Percentiles rank a stretch among this genome's conserved stretches.
Conservation (phyloP, 2,797 vertebrate species). For the Triplophysa bombifrons region DNA sequence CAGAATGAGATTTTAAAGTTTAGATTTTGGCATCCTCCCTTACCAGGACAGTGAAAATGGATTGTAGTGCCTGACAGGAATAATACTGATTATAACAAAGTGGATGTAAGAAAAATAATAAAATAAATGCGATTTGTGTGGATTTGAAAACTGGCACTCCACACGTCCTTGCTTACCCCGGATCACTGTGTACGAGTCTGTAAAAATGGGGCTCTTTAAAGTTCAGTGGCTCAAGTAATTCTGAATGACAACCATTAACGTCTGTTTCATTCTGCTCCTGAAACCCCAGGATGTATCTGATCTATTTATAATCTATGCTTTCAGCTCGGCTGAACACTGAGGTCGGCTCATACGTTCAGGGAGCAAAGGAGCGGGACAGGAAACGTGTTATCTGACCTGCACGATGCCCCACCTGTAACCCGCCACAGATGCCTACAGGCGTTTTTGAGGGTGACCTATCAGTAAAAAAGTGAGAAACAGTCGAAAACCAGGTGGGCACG, state of each 20-base stretch:
- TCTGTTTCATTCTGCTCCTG: slow-evolving; percentile 40
- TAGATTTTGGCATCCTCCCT: slow-evolving; percentile 18
- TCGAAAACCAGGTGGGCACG: background rate
- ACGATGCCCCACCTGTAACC: slow-evolving; percentile 47
- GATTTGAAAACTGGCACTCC: slow-evolving; percentile 1
- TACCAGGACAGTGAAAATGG: background rate
- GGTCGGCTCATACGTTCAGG: background rate
- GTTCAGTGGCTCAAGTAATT: slow-evolving; percentile 38
- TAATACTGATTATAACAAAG: background rate
- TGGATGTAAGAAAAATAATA: background rate
- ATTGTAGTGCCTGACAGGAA: slow-evolving; percentile 9
- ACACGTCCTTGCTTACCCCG: background rate
- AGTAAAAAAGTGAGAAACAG: slow-evolving; percentile 17
- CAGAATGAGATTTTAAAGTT: slow-evolving; percentile 39
- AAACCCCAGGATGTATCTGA: slow-evolving; percentile 30
- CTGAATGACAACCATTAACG: slow-evolving; percentile 44
- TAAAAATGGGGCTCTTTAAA: slow-evolving; percentile 38
- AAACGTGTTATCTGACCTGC: slow-evolving; percentile 7
- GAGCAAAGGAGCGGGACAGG: slow-evolving; percentile 7
- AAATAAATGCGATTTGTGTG: slow-evolving; percentile 15
- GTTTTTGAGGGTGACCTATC: slow-evolving; percentile 17
- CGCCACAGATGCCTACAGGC: slow-evolving; percentile 39
- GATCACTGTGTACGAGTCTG: slow-evolving; percentile 30
- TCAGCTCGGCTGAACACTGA: slow-evolving; percentile 32
- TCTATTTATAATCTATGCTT: slow-evolving; percentile 45